phyloP scores from a whole-genome alignment of 2,797 vertebrate species.

The Valencia hispanica region DNA sequence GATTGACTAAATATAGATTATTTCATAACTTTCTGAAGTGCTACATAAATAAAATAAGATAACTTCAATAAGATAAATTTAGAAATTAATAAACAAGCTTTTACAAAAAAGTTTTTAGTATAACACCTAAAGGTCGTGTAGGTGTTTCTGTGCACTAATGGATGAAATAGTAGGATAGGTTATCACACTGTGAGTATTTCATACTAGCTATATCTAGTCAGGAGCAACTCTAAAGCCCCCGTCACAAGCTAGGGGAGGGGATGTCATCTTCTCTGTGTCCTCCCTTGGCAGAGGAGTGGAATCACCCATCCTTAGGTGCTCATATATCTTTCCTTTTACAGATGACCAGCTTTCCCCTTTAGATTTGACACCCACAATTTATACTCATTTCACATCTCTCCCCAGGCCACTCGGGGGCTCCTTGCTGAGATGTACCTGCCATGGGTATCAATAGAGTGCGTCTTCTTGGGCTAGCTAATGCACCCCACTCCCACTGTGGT shows the following conservation, averaged over 20 bases:
- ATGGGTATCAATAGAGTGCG: constrained; percentile 74
- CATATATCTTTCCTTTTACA: constrained; percentile 84
- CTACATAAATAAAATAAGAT: too few relatives aligned
- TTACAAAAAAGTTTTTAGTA: too few relatives aligned
- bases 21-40: too few relatives aligned
- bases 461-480: constrained; percentile 71
- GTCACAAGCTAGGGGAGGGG: constrained; percentile 70
- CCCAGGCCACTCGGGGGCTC: constrained; percentile 61
- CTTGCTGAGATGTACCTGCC: constrained; percentile 76
- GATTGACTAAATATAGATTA: too few relatives aligned
- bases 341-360: constrained; percentile 80
- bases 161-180: not conserved
- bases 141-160: not conserved
- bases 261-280: constrained; percentile 69
- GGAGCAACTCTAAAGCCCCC: constrained; percentile 43
- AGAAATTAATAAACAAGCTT: too few relatives aligned
- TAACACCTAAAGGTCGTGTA: too few relatives aligned
- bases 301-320: constrained; percentile 78
- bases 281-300: constrained; percentile 70
- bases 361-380: constrained; percentile 85
- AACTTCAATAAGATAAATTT: too few relatives aligned
- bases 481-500: constrained; percentile 70
- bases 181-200: not conserved
- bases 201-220: not conserved
- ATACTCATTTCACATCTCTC: constrained; percentile 82